phyloP scores from a whole-genome alignment of 1,140 invertebrate species.

The Alviniconcha marisindica region DNA sequence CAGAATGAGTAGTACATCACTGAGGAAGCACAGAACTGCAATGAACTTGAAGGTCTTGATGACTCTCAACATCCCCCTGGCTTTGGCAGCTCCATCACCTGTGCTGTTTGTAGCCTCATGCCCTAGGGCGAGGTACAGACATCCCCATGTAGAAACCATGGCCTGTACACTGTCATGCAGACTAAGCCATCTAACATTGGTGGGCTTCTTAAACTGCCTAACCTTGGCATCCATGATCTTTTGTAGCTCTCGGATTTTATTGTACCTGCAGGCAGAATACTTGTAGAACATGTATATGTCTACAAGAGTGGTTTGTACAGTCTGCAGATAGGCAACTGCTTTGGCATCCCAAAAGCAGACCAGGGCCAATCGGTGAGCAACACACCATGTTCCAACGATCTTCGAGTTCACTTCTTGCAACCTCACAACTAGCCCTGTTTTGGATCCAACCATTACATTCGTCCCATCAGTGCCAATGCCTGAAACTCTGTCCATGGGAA shows the following conservation, averaged over 20 bases:
- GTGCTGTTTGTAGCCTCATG: slow-evolving; percentile 35
- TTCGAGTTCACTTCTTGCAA: slow-evolving; percentile 28
- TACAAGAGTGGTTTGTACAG: slow-evolving; percentile 25
- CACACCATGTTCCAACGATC: slow-evolving; percentile 24
- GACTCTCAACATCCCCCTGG: slow-evolving; percentile 18
- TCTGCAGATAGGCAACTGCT: slow-evolving; percentile 22
- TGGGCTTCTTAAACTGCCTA: slow-evolving; percentile 41
- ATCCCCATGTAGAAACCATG: slow-evolving; percentile 33
- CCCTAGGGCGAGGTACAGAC: slow-evolving; percentile 33
- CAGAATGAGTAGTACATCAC: slow-evolving; percentile 32
- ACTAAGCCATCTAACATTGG: slow-evolving; percentile 39
- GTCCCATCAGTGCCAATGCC: slow-evolving; percentile 36
- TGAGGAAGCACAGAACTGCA: slow-evolving; percentile 17
- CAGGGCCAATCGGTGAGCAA: slow-evolving; percentile 33
- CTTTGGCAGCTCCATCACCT: slow-evolving; percentile 19
- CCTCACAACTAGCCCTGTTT: slow-evolving; percentile 18
- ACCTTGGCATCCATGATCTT: slow-evolving; percentile 34
- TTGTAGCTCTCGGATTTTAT: slow-evolving; percentile 35
- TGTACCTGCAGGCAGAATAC: slow-evolving; percentile 38
- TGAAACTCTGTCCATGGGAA: slow-evolving; percentile 24
- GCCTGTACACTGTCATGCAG: slow-evolving; percentile 36
- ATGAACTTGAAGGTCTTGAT: slow-evolving; percentile 39
- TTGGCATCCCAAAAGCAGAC: slow-evolving; percentile 35
- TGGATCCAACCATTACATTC: slow-evolving; percentile 30
- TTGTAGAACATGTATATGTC: slow-evolving; percentile 26